Conservation (phyloP, 2,797 vertebrate species). For the Falco naumanni region DNA sequence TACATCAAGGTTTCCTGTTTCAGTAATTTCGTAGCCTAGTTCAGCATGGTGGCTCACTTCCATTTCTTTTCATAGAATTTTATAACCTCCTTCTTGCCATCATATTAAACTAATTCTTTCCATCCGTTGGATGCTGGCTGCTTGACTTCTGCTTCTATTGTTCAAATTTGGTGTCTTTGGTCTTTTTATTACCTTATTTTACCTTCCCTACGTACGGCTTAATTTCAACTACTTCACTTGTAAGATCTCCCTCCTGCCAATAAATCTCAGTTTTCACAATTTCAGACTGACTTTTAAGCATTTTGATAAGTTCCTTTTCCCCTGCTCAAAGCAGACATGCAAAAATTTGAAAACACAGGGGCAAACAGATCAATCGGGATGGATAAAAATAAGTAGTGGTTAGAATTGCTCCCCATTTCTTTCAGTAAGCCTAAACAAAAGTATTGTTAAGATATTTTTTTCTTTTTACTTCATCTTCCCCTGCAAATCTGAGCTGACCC, state of each 20-base stretch:
- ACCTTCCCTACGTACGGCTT: background rate
- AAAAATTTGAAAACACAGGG: background rate
- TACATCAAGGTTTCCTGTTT: constrained; percentile 23
- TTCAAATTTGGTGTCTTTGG: constrained; percentile 49
- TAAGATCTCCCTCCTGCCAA: constrained; percentile 4
- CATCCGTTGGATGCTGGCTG: background rate
- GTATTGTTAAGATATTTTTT: background rate
- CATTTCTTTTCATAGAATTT: constrained; percentile 32
- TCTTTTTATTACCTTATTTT: constrained; percentile 53
- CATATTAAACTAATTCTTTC: constrained; percentile 38
- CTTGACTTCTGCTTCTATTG: constrained; percentile 25
- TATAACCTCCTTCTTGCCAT: background rate
- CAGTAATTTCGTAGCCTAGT: background rate
- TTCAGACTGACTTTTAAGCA: constrained; percentile 11
- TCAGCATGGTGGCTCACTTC: constrained; percentile 21
- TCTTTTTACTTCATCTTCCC: background rate
- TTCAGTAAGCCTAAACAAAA: background rate
- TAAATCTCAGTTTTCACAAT: constrained; percentile 8
- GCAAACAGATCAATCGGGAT: background rate
- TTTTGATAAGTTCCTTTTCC: background rate
- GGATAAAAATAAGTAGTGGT: background rate
- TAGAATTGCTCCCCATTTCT: background rate
- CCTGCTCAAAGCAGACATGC: background rate
- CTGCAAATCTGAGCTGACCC: background rate
- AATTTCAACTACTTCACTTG: constrained; percentile 4